phyloP scores from a whole-genome alignment of 1,140 invertebrate species.

The Lepidurus couesii region DNA sequence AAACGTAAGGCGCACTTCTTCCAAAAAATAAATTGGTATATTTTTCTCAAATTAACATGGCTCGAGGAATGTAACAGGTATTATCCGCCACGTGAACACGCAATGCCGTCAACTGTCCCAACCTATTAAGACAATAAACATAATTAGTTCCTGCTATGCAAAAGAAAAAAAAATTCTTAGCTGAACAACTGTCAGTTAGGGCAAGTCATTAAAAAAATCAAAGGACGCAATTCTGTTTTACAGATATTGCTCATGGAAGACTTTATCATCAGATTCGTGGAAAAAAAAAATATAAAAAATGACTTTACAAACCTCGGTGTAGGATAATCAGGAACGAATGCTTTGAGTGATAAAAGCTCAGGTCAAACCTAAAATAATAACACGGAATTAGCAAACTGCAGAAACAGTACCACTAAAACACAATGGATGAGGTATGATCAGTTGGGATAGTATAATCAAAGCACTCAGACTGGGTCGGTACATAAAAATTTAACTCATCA shows the following conservation, averaged over 20 bases:
- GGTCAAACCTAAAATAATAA: not conserved
- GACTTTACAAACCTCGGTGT: too few species aligned
- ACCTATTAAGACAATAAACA: too few species aligned
- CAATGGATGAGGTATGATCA: not conserved
- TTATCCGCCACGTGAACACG: too few species aligned
- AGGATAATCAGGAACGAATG: too few species aligned
- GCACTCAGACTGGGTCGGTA: conserved; percentile 17
- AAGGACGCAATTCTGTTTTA: not conserved
- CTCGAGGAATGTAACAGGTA: too few species aligned
- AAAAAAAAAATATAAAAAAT: too few species aligned
- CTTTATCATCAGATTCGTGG: not conserved
- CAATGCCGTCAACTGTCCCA: too few species aligned
- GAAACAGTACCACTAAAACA: not conserved
- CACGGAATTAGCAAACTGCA: not conserved
- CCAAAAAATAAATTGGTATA: too few species aligned
- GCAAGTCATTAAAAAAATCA: conserved; percentile 10
- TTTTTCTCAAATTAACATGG: too few species aligned
- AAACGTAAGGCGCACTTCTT: too few species aligned
- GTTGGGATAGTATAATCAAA: conserved; percentile 4
- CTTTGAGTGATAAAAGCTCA: not conserved
- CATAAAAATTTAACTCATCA: conserved; percentile 18
- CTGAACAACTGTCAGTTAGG: not conserved
- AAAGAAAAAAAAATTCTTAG: not conserved
- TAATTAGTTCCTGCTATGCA: too few species aligned
- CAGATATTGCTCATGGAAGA: not conserved